Percentiles rank a stretch among this genome's conserved stretches.
These are phyloP conservation scores for Ypsolopha scabrella DNA, from an alignment of 2,888 invertebrate genomes.

Conservation along the genomic window DNA sequence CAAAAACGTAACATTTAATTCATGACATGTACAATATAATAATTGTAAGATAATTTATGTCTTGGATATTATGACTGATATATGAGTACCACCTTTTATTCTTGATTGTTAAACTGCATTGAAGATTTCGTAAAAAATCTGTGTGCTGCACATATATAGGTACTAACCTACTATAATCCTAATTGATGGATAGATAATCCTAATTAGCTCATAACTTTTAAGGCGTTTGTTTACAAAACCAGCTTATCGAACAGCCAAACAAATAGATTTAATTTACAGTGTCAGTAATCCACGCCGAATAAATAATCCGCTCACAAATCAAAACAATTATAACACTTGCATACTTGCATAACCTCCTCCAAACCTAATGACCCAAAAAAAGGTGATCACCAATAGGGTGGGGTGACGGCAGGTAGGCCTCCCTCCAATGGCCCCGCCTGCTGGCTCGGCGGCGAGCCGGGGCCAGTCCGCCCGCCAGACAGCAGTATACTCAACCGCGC, in stretches of 20 bases:
- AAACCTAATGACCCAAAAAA: conserved; percentile 47
- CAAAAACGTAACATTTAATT: too few relatives aligned
- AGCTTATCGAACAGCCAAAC: not conserved
- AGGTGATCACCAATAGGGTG: conserved; percentile 52
- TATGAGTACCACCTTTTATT: too few relatives aligned
- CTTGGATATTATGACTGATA: too few relatives aligned
- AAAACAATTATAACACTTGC: conserved; percentile 5
- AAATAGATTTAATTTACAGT: not conserved
- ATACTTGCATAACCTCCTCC: conserved; percentile 25
- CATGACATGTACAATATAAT: too few relatives aligned
- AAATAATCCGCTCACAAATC: not conserved
- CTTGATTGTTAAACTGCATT: too few relatives aligned
- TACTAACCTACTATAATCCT: too few relatives aligned
- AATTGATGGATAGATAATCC: too few relatives aligned
- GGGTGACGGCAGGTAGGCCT: conserved; percentile 50
- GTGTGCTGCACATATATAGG: too few relatives aligned
- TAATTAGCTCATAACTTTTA: not conserved
- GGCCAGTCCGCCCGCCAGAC: conserved; percentile 48
- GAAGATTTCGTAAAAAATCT: too few relatives aligned
- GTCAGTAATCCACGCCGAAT: too few relatives aligned
- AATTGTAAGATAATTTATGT: too few relatives aligned
- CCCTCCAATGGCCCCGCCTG: conserved; percentile 62
- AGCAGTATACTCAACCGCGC: not conserved
- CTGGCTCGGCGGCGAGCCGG: conserved; percentile 22
- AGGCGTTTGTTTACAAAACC: not conserved